Conservation (phyloP, 2,797 vertebrate genomes). For the Neomorphus geoffroyi region DNA sequence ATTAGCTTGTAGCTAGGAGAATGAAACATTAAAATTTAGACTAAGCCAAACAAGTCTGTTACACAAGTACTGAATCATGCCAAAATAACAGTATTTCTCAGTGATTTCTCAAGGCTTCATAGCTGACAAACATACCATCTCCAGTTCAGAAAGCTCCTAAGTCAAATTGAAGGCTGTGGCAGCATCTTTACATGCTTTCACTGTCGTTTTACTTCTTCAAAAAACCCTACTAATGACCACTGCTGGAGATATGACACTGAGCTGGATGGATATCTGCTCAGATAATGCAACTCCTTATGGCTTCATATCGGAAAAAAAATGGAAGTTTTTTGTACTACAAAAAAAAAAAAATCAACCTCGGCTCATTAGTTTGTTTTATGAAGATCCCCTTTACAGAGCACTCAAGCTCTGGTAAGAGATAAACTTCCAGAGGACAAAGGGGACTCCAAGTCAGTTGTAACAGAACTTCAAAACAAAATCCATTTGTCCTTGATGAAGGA, state of each 20-base stretch:
- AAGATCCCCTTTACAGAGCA: background rate
- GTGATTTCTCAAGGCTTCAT: background rate
- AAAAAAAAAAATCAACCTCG: background rate
- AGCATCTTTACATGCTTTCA: background rate
- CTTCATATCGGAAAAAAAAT: background rate
- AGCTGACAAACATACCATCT: background rate
- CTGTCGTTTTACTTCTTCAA: background rate
- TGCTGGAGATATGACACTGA: background rate
- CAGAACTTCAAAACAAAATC: background rate
- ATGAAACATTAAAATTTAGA: background rate
- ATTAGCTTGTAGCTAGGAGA: background rate
- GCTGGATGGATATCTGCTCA: background rate
- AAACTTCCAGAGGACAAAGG: background rate
- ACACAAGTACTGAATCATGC: background rate
- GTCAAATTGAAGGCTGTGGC: background rate
- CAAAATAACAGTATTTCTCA: background rate
- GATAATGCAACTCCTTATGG: fast-evolving
- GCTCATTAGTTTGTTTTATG: background rate
- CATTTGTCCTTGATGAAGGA: background rate
- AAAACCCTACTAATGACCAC: background rate
- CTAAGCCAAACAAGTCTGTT: background rate
- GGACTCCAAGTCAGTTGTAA: background rate
- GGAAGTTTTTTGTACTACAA: fast-evolving
- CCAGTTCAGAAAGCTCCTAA: background rate
- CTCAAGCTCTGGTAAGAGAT: background rate